phyloP scores from a whole-genome alignment of 2,888 invertebrate genomes.

The Drosophila prolongata region DNA sequence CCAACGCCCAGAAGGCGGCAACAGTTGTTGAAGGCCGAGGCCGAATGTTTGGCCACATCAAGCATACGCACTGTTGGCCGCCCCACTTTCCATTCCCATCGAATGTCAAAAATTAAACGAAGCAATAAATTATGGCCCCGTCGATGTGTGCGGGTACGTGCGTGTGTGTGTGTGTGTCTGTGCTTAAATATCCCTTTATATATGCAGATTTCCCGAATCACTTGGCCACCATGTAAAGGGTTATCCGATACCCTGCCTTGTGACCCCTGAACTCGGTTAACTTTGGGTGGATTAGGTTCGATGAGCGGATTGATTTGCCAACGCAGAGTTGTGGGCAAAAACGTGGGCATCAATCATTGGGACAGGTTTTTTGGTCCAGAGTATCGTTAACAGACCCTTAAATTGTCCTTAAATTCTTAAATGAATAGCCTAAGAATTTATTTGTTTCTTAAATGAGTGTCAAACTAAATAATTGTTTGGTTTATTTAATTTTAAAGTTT shows the following conservation, averaged over 20 bases:
- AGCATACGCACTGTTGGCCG: slow-evolving; percentile 69
- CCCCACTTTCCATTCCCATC: neutral
- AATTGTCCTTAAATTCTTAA: neutral
- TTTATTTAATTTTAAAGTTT: too few species aligned
- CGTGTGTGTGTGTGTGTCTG: slow-evolving; percentile 21
- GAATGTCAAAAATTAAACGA: slow-evolving; percentile 69
- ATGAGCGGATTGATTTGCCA: slow-evolving; percentile 23
- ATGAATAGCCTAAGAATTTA: too few species aligned
- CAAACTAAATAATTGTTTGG: too few species aligned
- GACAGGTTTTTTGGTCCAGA: neutral
- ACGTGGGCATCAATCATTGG: slow-evolving; percentile 8
- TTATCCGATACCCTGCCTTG: slow-evolving; percentile 14
- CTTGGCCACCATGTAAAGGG: slow-evolving; percentile 26
- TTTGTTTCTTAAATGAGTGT: too few species aligned
- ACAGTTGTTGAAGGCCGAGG: slow-evolving; percentile 34
- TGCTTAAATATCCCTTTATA: slow-evolving; percentile 57
- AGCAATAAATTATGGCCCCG: slow-evolving; percentile 70
- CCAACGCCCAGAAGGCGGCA: slow-evolving; percentile 23
- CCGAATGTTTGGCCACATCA: slow-evolving; percentile 53
- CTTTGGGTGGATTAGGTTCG: slow-evolving; percentile 31
- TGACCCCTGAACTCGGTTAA: slow-evolving; percentile 7
- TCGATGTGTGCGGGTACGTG: slow-evolving; percentile 42
- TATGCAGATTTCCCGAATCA: slow-evolving; percentile 69
- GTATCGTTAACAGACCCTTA: neutral
- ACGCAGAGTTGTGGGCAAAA: neutral